These are phyloP conservation scores for Ectemnius lituratus DNA, from an alignment of 2,888 invertebrate genomes.

Conservation along the genomic window DNA sequence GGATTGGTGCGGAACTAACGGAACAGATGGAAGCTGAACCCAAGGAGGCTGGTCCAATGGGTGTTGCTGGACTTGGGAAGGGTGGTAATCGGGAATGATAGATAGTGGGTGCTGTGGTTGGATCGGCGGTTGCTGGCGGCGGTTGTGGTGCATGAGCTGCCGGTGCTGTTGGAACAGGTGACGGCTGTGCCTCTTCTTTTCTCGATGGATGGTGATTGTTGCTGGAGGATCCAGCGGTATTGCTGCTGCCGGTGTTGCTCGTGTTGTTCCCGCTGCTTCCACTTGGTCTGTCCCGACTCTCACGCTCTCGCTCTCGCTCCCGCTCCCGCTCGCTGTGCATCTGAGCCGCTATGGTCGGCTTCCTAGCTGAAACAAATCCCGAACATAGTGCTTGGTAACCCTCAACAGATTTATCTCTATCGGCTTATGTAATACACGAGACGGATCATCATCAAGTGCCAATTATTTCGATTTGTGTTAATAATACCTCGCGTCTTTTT, in stretches of 20 bases:
- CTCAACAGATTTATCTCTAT: constrained; percentile 64
- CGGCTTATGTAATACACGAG: constrained; percentile 28
- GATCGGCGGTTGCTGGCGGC: constrained; percentile 41
- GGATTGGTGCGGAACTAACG: constrained; percentile 66
- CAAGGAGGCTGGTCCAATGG: constrained; percentile 65
- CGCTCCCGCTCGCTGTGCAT: constrained; percentile 80
- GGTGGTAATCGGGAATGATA: constrained; percentile 67
- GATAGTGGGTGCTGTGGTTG: constrained; percentile 55
- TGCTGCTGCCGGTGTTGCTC: constrained; percentile 32
- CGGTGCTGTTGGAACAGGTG: constrained; percentile 62
- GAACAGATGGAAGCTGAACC: constrained; percentile 67
- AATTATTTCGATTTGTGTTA: neutral
- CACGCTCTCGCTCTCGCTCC: constrained; percentile 78
- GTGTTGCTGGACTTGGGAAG: constrained; percentile 64
- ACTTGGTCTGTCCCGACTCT: constrained; percentile 71
- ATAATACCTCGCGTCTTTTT: no score
- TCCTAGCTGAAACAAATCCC: constrained; percentile 82
- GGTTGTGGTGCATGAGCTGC: constrained; percentile 38
- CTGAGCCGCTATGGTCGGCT: constrained; percentile 80
- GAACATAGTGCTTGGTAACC: constrained; percentile 76
- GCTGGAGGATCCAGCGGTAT: constrained; percentile 40
- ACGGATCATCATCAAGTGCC: neutral
- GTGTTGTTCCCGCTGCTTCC: constrained; percentile 49
- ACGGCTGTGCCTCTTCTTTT: constrained; percentile 66
- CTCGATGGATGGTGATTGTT: constrained; percentile 63